These are phyloP conservation scores for Drosophila tristis DNA, from an alignment of 1,140 invertebrate species.

Conservation along the genomic window DNA sequence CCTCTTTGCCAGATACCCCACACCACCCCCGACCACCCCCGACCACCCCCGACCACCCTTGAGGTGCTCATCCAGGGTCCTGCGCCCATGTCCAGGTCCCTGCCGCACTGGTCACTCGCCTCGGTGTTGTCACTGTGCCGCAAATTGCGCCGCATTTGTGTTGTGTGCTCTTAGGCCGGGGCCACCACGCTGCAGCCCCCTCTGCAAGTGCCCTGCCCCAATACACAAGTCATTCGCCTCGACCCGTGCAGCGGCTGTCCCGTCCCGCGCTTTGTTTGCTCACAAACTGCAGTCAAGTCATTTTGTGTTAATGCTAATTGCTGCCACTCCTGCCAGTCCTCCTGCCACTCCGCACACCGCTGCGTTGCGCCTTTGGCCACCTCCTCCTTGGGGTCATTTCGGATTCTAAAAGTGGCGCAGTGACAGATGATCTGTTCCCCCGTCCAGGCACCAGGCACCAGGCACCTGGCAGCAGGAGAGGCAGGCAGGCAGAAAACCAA, in stretches of 20 bases:
- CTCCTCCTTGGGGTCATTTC: constrained; percentile 25
- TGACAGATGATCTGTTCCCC: not conserved
- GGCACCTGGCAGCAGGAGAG: not conserved
- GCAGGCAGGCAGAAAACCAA: too few species aligned
- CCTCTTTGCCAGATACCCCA: too few species aligned
- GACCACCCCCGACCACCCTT: constrained; percentile 1
- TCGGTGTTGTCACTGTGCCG: constrained; percentile 70
- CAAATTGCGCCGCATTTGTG: constrained; percentile 76
- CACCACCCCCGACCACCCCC: not conserved
- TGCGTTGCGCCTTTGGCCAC: not conserved
- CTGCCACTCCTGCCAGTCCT: constrained; percentile 17
- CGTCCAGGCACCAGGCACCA: too few species aligned
- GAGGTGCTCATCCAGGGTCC: constrained; percentile 22
- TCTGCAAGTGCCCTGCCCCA: constrained; percentile 51
- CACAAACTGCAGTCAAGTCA: constrained; percentile 69
- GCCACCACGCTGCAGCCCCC: too few species aligned
- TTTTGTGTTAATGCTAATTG: constrained; percentile 74
- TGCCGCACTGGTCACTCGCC: constrained; percentile 7
- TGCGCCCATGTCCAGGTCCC: constrained; percentile 11
- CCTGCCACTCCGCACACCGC: constrained; percentile 16
- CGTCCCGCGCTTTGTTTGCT: constrained; percentile 52
- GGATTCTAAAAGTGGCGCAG: constrained; percentile 40
- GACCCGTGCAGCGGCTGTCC: not conserved
- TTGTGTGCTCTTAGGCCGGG: constrained; percentile 65
- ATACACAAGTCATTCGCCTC: constrained; percentile 78